A percentile compares a stretch with the other conserved stretches of the same genome.
Evolutionary conservation across 2,113 vertebrate species (phyloP).

Genomic region (Catharus bicknelli): DNA sequence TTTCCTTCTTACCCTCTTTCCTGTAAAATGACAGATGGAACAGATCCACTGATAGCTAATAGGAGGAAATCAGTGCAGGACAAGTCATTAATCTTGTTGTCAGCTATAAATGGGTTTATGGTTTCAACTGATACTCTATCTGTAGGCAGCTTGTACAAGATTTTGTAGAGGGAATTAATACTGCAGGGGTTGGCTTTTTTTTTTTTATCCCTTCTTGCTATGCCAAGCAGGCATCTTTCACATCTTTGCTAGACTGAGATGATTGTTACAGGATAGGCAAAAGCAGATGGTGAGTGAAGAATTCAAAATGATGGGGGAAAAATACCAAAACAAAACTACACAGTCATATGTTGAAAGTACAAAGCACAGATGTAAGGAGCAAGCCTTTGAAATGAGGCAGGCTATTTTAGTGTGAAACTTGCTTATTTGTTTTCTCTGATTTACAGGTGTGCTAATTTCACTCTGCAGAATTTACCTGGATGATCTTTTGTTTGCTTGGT

Average conservation of each 20-base stretch:
- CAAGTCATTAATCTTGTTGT: conserved; percentile 95
- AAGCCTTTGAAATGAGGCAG: conserved; percentile 48
- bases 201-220: conserved; percentile 37
- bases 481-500: background rate
- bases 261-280: conserved; percentile 63
- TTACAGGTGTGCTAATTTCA: conserved; percentile 42
- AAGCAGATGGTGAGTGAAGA: conserved; percentile 76
- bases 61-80: conserved; percentile 82
- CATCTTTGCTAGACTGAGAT: conserved; percentile 61
- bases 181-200: conserved; percentile 25
- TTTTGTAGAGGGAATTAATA: conserved; percentile 72
- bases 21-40: conserved; percentile 87
- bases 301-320: conserved; percentile 53
- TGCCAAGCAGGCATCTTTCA: conserved; percentile 59
- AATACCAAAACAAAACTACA: conserved; percentile 54
- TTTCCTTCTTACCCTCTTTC: conserved; percentile 37
- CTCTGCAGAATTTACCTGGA: conserved; percentile 59
- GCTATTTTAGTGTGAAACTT: conserved; percentile 41
- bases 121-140: conserved; percentile 87
- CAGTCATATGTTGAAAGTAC: conserved; percentile 43
- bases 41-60: conserved; percentile 82
- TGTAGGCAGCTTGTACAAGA: conserved; percentile 76
- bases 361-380: conserved; percentile 52
- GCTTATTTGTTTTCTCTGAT: conserved; percentile 64
- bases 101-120: conserved; percentile 90